phyloP scores from a whole-genome alignment of 2,888 invertebrate genomes.

The Drosophila putrida region DNA sequence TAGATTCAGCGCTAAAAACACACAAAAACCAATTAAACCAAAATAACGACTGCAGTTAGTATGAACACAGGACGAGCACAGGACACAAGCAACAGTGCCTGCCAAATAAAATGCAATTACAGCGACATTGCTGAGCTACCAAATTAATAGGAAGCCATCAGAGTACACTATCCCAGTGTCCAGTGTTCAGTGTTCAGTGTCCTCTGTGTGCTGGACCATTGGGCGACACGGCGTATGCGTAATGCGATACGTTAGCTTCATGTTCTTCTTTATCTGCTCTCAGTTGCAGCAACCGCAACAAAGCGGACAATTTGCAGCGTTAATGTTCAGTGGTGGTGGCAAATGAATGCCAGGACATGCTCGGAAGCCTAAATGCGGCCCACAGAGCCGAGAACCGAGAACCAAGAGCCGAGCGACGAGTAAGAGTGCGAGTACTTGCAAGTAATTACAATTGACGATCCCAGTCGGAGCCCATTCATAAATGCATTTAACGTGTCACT shows the following conservation, averaged over 20 bases:
- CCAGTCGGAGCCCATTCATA: slow-evolving; percentile 72
- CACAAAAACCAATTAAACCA: slow-evolving; percentile 77
- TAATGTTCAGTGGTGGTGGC: slow-evolving; percentile 61
- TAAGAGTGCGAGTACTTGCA: slow-evolving; percentile 51
- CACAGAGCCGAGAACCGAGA: slow-evolving; percentile 18
- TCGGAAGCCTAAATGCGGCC: slow-evolving; percentile 48
- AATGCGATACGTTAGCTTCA: slow-evolving; percentile 49
- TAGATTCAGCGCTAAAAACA: slow-evolving; percentile 67
- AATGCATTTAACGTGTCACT: slow-evolving; percentile 81
- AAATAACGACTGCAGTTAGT: slow-evolving; percentile 49
- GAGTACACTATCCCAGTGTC: not conserved
- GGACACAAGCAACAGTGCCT: slow-evolving; percentile 11
- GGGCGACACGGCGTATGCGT: slow-evolving; percentile 70
- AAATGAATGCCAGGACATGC: slow-evolving; percentile 67
- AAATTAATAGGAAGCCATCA: slow-evolving; percentile 72
- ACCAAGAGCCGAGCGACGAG: not conserved
- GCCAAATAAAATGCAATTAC: slow-evolving; percentile 77
- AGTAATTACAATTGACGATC: slow-evolving; percentile 81
- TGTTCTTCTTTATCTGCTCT: slow-evolving; percentile 19
- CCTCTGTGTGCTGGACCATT: slow-evolving; percentile 7
- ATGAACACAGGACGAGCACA: slow-evolving; percentile 7
- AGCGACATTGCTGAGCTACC: slow-evolving; percentile 54
- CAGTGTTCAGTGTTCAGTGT: too few species aligned
- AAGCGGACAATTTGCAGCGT: slow-evolving; percentile 79
- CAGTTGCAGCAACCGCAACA: slow-evolving; percentile 66